Percentiles rank a stretch among this genome's conserved stretches.
Evolutionary conservation across 1,140 invertebrate genomes (phyloP).

Genomic region (Parapsyche elsis): DNA sequence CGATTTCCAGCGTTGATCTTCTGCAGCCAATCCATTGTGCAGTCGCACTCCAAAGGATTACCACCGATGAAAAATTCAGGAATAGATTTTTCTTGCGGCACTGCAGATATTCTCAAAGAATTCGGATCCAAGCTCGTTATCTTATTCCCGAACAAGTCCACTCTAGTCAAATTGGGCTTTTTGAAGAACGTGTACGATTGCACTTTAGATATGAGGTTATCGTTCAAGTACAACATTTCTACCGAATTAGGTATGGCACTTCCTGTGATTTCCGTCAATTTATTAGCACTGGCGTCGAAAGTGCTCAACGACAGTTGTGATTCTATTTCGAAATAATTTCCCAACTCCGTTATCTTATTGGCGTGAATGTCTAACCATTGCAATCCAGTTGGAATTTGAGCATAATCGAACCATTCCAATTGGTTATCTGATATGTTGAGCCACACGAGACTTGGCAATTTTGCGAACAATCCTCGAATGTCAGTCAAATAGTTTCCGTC

Average conservation of each 20-base stretch:
- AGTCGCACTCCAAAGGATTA: conserved; percentile 92
- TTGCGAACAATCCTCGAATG: conserved; percentile 85
- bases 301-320: conserved; percentile 82
- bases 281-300: conserved; percentile 88
- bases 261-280: conserved; percentile 85
- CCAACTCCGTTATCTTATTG: conserved; percentile 87
- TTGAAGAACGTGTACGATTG: conserved; percentile 94
- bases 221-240: conserved; percentile 84
- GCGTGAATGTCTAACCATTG: conserved; percentile 92
- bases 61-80: conserved; percentile 92
- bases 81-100: conserved; percentile 78
- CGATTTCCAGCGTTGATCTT: conserved; percentile 82
- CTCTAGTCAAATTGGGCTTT: conserved; percentile 88
- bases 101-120: conserved; percentile 83
- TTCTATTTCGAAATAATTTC: conserved; percentile 92
- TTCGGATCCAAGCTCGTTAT: conserved; percentile 87
- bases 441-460: conserved; percentile 89
- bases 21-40: conserved; percentile 78
- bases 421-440: conserved; percentile 92
- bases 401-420: conserved; percentile 90
- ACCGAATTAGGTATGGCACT: conserved; percentile 88
- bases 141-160: conserved; percentile 87
- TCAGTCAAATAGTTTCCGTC: conserved; percentile 90
- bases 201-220: conserved; percentile 88
- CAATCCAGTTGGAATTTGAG: conserved; percentile 87